A percentile compares a stretch with the other conserved stretches of the same genome.
phyloP scores from a whole-genome alignment of 2,888 invertebrate genomes.

The Lasioglossum morio region DNA sequence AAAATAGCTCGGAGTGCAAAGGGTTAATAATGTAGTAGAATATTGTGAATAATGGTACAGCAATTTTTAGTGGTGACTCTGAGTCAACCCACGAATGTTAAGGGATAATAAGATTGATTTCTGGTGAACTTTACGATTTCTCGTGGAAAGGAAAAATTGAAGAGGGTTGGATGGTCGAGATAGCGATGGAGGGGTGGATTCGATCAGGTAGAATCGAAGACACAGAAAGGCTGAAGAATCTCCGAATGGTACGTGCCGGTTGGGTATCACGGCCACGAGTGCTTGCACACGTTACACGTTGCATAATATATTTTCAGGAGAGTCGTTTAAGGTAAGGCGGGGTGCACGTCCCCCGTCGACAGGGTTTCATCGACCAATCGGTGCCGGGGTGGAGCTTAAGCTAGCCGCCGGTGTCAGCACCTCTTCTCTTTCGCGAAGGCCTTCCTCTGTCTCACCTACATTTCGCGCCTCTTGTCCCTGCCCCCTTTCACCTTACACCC shows the following conservation, averaged over 20 bases:
- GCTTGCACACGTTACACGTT: conserved; percentile 48
- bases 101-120: too few species aligned
- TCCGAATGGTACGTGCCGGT: conserved; percentile 27
- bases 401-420: conserved; percentile 81
- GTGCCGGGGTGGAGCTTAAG: conserved; percentile 80
- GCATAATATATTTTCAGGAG: conserved; percentile 60
- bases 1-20: too few species aligned
- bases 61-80: too few species aligned
- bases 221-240: conserved; percentile 14
- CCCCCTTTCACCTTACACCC: conserved; percentile 29
- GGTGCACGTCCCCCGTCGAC: conserved; percentile 74
- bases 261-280: conserved; percentile 22
- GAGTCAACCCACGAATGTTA: too few species aligned
- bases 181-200: neutral
- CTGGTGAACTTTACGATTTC: too few species aligned
- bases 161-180: neutral
- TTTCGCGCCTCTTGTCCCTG: conserved; percentile 64
- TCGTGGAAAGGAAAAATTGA: too few species aligned
- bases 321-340: conserved; percentile 71
- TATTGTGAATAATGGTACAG: too few species aligned
- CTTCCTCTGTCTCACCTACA: conserved; percentile 78
- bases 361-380: conserved; percentile 83
- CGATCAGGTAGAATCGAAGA: conserved; percentile 7
- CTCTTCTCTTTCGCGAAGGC: conserved; percentile 77
- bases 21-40: too few species aligned